phyloP scores from a whole-genome alignment of 2,113 vertebrate species.

The Sporophila hypoxantha region DNA sequence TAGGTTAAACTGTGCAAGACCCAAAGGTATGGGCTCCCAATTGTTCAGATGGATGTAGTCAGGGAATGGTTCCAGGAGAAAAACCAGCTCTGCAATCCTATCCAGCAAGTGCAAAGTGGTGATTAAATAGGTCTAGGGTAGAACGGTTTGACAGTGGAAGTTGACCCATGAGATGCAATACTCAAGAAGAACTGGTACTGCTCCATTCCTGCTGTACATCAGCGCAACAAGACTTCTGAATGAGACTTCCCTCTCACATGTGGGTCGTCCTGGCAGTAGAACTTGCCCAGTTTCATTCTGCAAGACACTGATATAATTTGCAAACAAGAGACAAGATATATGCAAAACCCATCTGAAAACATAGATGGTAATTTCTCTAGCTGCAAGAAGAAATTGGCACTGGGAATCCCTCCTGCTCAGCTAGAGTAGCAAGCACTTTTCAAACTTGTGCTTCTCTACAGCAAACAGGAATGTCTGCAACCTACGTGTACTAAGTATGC shows the following conservation, averaged over 20 bases:
- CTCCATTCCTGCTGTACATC: neutral
- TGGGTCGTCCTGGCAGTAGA: neutral
- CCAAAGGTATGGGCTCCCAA: neutral
- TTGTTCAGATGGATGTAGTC: neutral
- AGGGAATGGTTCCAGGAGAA: neutral
- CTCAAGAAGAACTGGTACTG: neutral
- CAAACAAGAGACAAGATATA: slow-evolving; percentile 1
- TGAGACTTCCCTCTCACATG: neutral
- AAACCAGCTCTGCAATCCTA: neutral
- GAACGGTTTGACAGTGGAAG: neutral
- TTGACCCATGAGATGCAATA: neutral
- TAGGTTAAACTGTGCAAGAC: neutral
- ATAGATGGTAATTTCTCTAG: neutral
- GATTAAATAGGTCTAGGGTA: neutral
- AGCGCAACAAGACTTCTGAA: neutral
- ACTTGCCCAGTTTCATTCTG: slow-evolving; percentile 16
- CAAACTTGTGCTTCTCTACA: neutral
- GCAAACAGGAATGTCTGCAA: slow-evolving; percentile 6
- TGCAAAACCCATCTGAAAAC: neutral
- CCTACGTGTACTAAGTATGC: neutral
- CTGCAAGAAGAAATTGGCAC: neutral
- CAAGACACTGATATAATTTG: neutral
- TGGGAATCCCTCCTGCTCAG: neutral
- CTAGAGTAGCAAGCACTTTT: neutral
- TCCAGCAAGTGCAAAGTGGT: neutral